Percentiles rank a stretch among this genome's conserved stretches.
These are phyloP conservation scores for Siderastrea siderea DNA, from an alignment of 92 coral and sea anemone genomes.

Conservation along the genomic window DNA sequence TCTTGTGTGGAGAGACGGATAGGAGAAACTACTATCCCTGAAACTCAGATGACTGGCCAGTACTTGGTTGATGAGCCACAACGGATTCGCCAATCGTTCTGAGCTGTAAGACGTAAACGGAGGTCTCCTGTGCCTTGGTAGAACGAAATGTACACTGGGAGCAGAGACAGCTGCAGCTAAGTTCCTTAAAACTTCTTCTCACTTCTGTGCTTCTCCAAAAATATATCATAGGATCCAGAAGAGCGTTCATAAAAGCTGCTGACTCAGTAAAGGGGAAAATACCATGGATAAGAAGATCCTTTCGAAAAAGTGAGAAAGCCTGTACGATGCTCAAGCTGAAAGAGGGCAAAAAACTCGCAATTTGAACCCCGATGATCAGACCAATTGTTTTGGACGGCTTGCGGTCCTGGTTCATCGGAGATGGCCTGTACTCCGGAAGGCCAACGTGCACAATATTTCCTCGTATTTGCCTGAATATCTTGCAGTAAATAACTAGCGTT, in stretches of 20 bases:
- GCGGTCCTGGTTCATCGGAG: background rate
- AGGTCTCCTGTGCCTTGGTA: background rate
- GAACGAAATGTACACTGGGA: background rate
- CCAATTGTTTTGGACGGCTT: constrained; percentile 19
- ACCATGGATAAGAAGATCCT: constrained; percentile 14
- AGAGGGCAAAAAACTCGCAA: constrained; percentile 4
- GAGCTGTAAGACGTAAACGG: background rate
- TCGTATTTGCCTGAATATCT: constrained; percentile 12
- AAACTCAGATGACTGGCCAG: background rate
- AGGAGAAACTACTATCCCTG: background rate
- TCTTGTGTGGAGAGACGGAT: too few species aligned
- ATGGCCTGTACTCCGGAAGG: background rate
- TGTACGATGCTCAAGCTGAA: constrained; percentile 16
- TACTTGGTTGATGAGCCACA: background rate
- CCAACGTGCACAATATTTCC: constrained; percentile 4
- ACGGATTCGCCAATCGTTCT: background rate
- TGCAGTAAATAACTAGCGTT: constrained; percentile 14
- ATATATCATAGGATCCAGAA: constrained; percentile 15
- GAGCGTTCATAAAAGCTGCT: constrained; percentile 23
- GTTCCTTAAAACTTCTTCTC: constrained; percentile 7
- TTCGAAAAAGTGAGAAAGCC: background rate
- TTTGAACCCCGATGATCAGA: constrained; percentile 11
- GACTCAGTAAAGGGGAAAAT: constrained; percentile 25
- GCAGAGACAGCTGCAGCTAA: background rate
- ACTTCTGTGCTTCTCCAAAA: constrained; percentile 21